Conservation (phyloP, 2,888 invertebrate species). For the Heliconius aoede region DNA sequence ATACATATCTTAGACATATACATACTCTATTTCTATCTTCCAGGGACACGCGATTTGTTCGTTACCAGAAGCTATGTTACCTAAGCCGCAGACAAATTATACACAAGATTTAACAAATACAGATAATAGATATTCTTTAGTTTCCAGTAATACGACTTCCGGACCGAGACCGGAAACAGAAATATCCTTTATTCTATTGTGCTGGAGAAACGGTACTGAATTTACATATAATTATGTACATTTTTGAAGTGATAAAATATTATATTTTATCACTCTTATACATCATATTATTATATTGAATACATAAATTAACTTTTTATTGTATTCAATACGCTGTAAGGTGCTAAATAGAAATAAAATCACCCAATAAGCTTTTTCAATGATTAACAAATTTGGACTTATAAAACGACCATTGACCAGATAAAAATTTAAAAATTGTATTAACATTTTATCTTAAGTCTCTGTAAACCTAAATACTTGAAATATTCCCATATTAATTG, state of each 20-base stretch:
- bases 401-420: too few relatives aligned
- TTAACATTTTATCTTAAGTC: neutral
- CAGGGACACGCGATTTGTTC: constrained; percentile 62
- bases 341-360: too few relatives aligned
- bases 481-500: neutral
- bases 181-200: neutral
- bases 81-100: constrained; percentile 40
- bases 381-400: too few relatives aligned
- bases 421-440: neutral
- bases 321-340: too few relatives aligned
- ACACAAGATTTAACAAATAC: constrained; percentile 42
- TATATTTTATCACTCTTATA: too few relatives aligned
- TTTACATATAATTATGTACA: neutral
- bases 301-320: too few relatives aligned
- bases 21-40: constrained; percentile 51
- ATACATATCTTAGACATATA: constrained; percentile 50
- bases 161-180: too few relatives aligned
- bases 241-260: neutral
- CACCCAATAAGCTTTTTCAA: too few relatives aligned
- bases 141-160: constrained; percentile 32
- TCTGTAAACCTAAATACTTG: neutral
- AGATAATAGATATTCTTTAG: constrained; percentile 40
- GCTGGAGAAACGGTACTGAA: neutral
- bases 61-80: constrained; percentile 53
- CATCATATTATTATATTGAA: too few relatives aligned